phyloP scores from a whole-genome alignment of 2,888 invertebrate genomes.

The Epirrhoe alternata region DNA sequence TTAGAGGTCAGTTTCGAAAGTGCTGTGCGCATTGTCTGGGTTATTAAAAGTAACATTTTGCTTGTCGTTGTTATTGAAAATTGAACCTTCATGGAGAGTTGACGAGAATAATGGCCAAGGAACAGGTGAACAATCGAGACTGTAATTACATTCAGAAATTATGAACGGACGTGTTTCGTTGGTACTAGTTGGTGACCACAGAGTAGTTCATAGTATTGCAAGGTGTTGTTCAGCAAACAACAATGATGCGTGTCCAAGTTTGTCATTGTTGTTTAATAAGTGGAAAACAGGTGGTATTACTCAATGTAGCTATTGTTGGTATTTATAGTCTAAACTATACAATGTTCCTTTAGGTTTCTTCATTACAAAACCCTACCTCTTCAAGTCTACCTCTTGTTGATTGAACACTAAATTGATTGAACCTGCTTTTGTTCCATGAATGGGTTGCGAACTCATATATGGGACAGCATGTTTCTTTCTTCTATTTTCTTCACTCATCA shows the following conservation, averaged over 20 bases:
- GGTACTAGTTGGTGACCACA: slow-evolving; percentile 18
- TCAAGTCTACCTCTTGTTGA: too few species aligned
- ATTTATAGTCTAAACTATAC: neutral
- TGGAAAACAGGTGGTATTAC: slow-evolving; percentile 51
- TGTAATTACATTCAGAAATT: slow-evolving; percentile 69
- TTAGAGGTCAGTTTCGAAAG: slow-evolving; percentile 82
- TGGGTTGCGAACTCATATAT: too few species aligned
- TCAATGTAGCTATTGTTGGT: slow-evolving; percentile 24
- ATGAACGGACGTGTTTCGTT: slow-evolving; percentile 60
- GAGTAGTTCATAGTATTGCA: slow-evolving; percentile 22
- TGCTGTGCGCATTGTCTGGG: slow-evolving; percentile 63
- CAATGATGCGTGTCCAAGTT: slow-evolving; percentile 57
- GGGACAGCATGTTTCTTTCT: neutral
- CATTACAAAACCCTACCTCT: too few species aligned
- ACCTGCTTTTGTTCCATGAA: too few species aligned
- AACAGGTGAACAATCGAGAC: slow-evolving; percentile 65
- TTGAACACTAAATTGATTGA: too few species aligned
- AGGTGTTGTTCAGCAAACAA: slow-evolving; percentile 50
- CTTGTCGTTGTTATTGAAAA: slow-evolving; percentile 55
- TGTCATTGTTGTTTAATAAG: slow-evolving; percentile 52
- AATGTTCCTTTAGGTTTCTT: too few species aligned
- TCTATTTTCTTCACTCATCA: neutral
- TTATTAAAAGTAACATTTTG: slow-evolving; percentile 63
- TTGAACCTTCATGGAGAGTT: slow-evolving; percentile 68
- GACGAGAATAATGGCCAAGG: slow-evolving; percentile 59